Percentiles rank a stretch among this genome's conserved stretches.
These are phyloP conservation scores for Thamnophis elegans DNA, from an alignment of 2,797 vertebrate species.

Conservation along the genomic window DNA sequence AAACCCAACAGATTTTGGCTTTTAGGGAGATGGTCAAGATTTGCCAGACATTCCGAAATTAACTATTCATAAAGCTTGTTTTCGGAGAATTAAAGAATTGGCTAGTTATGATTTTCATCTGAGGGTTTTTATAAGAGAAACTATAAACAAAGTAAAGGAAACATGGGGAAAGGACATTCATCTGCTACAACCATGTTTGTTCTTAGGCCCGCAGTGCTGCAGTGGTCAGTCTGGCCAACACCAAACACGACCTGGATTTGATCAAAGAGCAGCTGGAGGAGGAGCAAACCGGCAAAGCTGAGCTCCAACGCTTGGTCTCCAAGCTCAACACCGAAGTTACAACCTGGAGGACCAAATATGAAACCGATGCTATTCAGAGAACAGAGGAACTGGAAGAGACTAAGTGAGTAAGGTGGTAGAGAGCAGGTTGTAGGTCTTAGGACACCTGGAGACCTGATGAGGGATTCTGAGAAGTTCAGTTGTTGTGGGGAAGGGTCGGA, in stretches of 20 bases:
- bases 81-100: background rate
- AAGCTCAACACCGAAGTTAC: conserved; percentile 73
- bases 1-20: background rate
- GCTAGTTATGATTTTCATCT: background rate
- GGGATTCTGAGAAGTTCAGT: background rate
- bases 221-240: conserved; percentile 63
- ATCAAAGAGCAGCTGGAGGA: conserved; percentile 74
- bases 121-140: background rate
- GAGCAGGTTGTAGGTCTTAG: background rate
- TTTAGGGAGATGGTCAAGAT: background rate
- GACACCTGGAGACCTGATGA: background rate
- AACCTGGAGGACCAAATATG: conserved; percentile 74
- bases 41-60: background rate
- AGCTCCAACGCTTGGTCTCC: conserved; percentile 72
- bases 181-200: rapidly evolving
- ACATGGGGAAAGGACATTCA: background rate
- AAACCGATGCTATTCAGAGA: conserved; percentile 70
- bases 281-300: conserved; percentile 69
- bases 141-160: background rate
- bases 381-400: conserved; percentile 64
- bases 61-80: background rate
- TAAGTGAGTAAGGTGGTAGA: conserved; percentile 49
- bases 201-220: conserved; percentile 58
- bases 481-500: no score
- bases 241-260: conserved; percentile 68